These are phyloP conservation scores for Aricia agestis DNA, from an alignment of 1,140 invertebrate species.

Conservation along the genomic window DNA sequence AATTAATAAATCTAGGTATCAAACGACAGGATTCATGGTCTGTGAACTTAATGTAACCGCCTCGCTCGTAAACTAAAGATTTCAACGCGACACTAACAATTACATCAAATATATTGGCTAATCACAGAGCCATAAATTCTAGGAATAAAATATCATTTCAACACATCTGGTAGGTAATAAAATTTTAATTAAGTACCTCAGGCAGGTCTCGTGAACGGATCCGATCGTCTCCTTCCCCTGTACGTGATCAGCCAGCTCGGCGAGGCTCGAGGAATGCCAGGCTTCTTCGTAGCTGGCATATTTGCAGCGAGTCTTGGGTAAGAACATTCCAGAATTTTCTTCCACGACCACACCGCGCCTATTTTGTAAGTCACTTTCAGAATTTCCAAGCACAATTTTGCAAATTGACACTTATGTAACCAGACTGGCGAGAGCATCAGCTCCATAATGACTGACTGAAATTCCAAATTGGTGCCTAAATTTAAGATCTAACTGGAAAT, in stretches of 20 bases:
- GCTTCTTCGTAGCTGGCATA: conserved; percentile 91
- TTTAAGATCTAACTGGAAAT: conserved; percentile 53
- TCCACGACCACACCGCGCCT: not conserved
- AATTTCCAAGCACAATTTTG: not conserved
- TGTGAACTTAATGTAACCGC: not conserved
- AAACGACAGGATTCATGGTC: too few relatives aligned
- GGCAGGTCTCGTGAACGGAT: conserved; percentile 78
- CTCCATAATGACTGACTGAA: conserved; percentile 17
- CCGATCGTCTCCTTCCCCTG: conserved; percentile 85
- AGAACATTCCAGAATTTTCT: conserved; percentile 15
- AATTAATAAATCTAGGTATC: too few relatives aligned
- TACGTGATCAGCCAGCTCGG: conserved; percentile 89
- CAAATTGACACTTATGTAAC: not conserved
- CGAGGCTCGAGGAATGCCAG: conserved; percentile 83
- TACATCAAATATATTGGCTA: not conserved
- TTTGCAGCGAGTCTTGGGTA: conserved; percentile 83
- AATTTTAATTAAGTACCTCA: conserved; percentile 21
- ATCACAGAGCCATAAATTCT: not conserved
- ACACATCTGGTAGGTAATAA: not conserved
- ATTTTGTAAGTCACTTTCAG: not conserved
- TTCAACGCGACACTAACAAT: not conserved
- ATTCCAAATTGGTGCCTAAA: conserved; percentile 32
- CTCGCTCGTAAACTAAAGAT: not conserved
- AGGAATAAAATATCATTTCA: not conserved
- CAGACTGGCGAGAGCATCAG: not conserved